A percentile compares a stretch with the other conserved stretches of the same genome.
These are phyloP conservation scores for Anneissia japonica DNA, from an alignment of 35 echinoderm and acorn worm species.

Conservation along the genomic window DNA sequence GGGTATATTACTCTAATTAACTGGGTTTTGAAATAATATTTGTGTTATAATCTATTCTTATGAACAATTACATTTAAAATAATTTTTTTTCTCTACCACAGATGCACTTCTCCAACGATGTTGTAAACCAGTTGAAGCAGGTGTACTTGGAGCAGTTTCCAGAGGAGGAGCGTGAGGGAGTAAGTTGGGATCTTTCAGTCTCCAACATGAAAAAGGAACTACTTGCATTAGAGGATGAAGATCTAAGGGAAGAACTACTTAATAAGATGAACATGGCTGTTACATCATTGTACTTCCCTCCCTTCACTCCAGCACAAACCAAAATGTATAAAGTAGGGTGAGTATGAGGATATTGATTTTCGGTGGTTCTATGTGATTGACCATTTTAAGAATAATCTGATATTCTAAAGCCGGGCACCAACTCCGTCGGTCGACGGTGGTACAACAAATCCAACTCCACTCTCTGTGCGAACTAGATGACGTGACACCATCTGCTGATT, in stretches of 20 bases:
- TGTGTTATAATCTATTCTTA: no score
- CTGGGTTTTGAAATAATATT: no score
- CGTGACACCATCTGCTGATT: no score
- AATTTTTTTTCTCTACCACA: slow-evolving; percentile 13
- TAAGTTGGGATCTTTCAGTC: slow-evolving; percentile 62
- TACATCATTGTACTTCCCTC: slow-evolving; percentile 78
- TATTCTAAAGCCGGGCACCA: no score
- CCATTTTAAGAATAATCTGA: not conserved
- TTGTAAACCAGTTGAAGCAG: slow-evolving; percentile 53
- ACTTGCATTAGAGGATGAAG: slow-evolving; percentile 79
- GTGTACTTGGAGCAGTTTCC: slow-evolving; percentile 57
- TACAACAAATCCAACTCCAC: no score
- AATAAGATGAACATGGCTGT: slow-evolving; percentile 72
- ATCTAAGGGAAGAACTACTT: slow-evolving; percentile 64
- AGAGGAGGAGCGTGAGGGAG: slow-evolving; percentile 36
- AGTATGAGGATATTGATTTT: slow-evolving; percentile 19
- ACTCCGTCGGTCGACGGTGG: no score
- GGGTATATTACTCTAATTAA: no score
- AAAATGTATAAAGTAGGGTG: slow-evolving; percentile 91
- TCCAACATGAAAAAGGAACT: slow-evolving; percentile 69
- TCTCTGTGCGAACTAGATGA: no score
- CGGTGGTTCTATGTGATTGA: not conserved
- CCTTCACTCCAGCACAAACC: slow-evolving; percentile 70
- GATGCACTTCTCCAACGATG: slow-evolving; percentile 85
- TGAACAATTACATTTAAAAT: no score